Evolutionary conservation across 2,113 vertebrate genomes (phyloP).

Genomic region (Delphinapterus leucas): DNA sequence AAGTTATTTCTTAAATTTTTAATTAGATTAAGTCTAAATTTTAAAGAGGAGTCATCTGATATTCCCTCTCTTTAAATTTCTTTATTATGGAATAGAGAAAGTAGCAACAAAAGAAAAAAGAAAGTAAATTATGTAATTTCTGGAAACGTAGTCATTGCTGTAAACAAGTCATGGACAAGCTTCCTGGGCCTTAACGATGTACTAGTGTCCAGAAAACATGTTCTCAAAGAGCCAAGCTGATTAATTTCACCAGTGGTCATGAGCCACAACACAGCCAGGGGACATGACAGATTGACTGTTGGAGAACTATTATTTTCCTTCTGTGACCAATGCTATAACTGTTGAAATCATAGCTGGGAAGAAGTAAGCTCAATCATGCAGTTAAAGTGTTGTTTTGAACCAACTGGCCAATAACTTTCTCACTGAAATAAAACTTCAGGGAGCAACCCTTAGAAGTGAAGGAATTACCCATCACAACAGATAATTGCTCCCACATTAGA

Average conservation of each 20-base stretch:
- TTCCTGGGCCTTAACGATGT: constrained; percentile 47
- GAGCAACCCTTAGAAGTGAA: neutral
- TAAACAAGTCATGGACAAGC: constrained; percentile 49
- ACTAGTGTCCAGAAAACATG: constrained; percentile 36
- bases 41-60: neutral
- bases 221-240: neutral
- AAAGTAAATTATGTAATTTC: neutral
- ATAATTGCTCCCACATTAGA: neutral
- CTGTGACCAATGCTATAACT: constrained; percentile 12
- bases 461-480: neutral
- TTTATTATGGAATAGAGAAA: neutral
- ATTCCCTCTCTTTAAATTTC: neutral
- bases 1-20: neutral
- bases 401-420: constrained; percentile 39
- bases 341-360: constrained; percentile 59
- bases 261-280: constrained; percentile 7
- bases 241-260: constrained; percentile 16
- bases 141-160: neutral
- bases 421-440: constrained; percentile 45
- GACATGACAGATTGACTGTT: constrained; percentile 20
- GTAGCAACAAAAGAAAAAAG: neutral
- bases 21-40: neutral
- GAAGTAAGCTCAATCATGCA: constrained; percentile 40
- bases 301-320: constrained; percentile 57
- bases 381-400: constrained; percentile 55